Conservation (phyloP, 2,113 vertebrate genomes). For the Ceuthmochares aereus region DNA sequence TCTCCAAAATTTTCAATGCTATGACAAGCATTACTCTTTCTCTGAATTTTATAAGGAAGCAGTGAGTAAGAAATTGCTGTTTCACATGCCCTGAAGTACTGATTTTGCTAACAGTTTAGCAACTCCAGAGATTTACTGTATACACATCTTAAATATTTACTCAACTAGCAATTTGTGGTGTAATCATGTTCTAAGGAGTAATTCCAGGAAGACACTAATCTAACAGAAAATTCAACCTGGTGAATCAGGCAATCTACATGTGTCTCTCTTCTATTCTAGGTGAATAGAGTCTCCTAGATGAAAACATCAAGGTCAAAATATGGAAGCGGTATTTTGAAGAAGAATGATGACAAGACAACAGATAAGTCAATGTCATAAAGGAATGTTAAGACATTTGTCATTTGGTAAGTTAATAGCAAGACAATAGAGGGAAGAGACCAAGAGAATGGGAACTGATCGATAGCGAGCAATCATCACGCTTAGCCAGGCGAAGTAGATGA, state of each 20-base stretch:
- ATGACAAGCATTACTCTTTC: background rate
- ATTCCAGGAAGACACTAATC: background rate
- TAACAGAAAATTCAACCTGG: background rate
- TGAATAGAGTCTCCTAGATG: background rate
- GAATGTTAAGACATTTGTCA: background rate
- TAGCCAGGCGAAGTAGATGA: background rate
- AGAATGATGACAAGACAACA: background rate
- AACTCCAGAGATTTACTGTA: background rate
- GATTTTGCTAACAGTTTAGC: background rate
- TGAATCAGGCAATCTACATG: background rate
- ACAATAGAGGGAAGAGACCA: background rate
- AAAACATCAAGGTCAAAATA: background rate
- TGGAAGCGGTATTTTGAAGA: background rate
- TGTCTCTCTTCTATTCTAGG: slow-evolving; percentile 10
- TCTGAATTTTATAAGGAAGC: background rate
- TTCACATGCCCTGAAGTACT: background rate
- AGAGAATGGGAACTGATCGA: background rate
- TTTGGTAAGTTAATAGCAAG: slow-evolving; percentile 36
- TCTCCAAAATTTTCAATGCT: background rate
- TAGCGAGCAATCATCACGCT: background rate
- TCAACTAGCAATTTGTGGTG: background rate
- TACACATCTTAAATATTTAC: background rate
- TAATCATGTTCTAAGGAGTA: background rate
- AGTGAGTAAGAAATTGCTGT: background rate
- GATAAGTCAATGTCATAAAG: background rate